phyloP scores from a whole-genome alignment of 1,140 invertebrate genomes.

The Drosophila sechellia region DNA sequence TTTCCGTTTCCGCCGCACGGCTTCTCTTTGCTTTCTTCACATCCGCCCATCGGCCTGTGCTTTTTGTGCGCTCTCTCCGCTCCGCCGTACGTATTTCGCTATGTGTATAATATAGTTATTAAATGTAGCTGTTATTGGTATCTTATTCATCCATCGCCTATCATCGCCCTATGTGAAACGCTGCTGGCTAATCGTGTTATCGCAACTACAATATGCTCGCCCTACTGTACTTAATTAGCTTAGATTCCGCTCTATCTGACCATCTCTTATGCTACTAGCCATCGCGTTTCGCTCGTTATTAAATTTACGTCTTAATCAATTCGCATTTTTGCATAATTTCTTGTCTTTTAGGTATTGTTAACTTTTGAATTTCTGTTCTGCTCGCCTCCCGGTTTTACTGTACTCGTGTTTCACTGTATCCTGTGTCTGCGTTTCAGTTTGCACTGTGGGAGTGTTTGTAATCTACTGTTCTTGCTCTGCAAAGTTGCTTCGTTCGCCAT shows the following conservation, averaged over 20 bases:
- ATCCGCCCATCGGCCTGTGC: slow-evolving; percentile 2
- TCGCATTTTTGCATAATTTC: slow-evolving; percentile 78
- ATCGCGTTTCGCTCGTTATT: slow-evolving; percentile 54
- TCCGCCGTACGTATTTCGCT: slow-evolving; percentile 66
- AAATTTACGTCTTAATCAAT: slow-evolving; percentile 77
- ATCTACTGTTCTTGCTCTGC: slow-evolving; percentile 49
- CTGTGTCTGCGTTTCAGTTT: slow-evolving; percentile 30
- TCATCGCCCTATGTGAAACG: slow-evolving; percentile 43
- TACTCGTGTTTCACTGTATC: slow-evolving; percentile 20
- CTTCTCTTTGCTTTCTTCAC: slow-evolving; percentile 25
- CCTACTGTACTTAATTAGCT: slow-evolving; percentile 66
- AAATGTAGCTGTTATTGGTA: slow-evolving; percentile 80
- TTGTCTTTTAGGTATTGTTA: slow-evolving; percentile 84
- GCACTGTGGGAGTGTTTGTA: slow-evolving; percentile 10
- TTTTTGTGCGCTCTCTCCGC: neutral
- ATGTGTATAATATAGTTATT: slow-evolving; percentile 76
- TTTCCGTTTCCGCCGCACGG: slow-evolving; percentile 17
- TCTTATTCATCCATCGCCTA: slow-evolving; percentile 29
- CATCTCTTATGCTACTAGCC: slow-evolving; percentile 35
- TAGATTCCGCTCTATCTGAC: slow-evolving; percentile 13
- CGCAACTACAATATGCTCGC: slow-evolving; percentile 72
- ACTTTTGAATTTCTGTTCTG: slow-evolving; percentile 77
- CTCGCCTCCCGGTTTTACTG: slow-evolving; percentile 24
- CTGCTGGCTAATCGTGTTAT: slow-evolving; percentile 62
- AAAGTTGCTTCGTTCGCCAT: slow-evolving; percentile 45